Evolutionary conservation across 1,140 invertebrate species (phyloP).

Genomic region (Hyphantria cunea): DNA sequence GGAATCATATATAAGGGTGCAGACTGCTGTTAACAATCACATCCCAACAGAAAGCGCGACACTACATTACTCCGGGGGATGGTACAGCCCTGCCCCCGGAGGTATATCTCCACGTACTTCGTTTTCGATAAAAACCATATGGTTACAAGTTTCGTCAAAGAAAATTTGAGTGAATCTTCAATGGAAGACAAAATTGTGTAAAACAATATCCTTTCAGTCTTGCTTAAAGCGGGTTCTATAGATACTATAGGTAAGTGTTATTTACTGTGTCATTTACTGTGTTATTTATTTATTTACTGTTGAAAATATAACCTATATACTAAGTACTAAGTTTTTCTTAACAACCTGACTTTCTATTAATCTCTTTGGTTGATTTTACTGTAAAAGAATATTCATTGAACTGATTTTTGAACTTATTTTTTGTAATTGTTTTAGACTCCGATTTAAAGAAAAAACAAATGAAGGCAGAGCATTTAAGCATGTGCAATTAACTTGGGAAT

Average conservation of each 20-base stretch:
- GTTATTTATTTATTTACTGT: too few relatives aligned
- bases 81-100: constrained; percentile 49
- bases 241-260: too few relatives aligned
- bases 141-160: too few relatives aligned
- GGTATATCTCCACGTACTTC: constrained; percentile 10
- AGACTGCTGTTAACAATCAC: constrained; percentile 44
- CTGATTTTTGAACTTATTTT: too few relatives aligned
- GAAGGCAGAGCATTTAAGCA: background rate
- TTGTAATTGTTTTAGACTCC: constrained; percentile 2
- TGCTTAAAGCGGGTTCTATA: too few relatives aligned
- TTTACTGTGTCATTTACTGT: constrained; percentile 36
- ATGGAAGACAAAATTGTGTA: too few relatives aligned
- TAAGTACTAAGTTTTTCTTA: constrained; percentile 38
- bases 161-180: too few relatives aligned
- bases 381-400: too few relatives aligned
- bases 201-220: too few relatives aligned
- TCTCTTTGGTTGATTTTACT: background rate
- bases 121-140: too few relatives aligned
- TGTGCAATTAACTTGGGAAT: background rate
- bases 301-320: too few relatives aligned
- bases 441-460: background rate
- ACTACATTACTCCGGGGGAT: constrained; percentile 63
- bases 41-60: constrained; percentile 54
- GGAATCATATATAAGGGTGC: constrained; percentile 66
- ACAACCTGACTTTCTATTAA: background rate